Evolutionary conservation across 2,888 invertebrate species (phyloP), one percentile per base, ranked within the genome.

Genomic region (Idaea aversata): DNA sequence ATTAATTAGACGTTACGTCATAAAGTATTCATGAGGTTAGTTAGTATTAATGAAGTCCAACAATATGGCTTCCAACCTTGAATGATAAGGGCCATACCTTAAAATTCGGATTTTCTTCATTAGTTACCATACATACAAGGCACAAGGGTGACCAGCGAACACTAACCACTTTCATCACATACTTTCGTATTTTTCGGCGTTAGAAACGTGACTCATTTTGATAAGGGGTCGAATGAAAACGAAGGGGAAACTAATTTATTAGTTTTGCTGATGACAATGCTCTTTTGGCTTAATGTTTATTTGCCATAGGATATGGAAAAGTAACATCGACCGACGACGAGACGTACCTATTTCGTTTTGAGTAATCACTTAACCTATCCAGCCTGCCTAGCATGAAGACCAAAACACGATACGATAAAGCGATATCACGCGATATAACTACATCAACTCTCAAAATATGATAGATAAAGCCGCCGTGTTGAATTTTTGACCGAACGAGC

Each of bases 181-280:
- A 25, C 25, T 13, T 15, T 63, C 34, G 59, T 63, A 47, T 47
- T 47, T 47, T 47, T 47, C 47, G 47, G 47, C 47, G 47, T 47
- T 47, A 47, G 47, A 47, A 10, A 47, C 47, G 47, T 47, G 47
- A 47, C 47, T 47, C 47, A 47, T 47, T 36, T 47, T 0, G 47
- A 47, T 47, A 47, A 10, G 47, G 47, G 47, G 47, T 47, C 47
- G 47, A 47, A 47, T 47, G 47, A 47, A 25, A 47, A 47, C 47
- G 47, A 7, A 47, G 47, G 47, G 47, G 47, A 47, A 47, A 47
- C 47, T 47, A 47, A 47, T 47, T 47, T 47, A 47, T 47, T 47
- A 47, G 47, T 47, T 47, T 47, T 47, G 47, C 47, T 47, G 47
- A 47, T 47, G 47, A 47, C 47, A 13, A 47, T 47, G 47, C 47